Base-by-base conservation (phyloP, 2,888 invertebrate genomes). In the Criorhina ranunculi region DNA sequence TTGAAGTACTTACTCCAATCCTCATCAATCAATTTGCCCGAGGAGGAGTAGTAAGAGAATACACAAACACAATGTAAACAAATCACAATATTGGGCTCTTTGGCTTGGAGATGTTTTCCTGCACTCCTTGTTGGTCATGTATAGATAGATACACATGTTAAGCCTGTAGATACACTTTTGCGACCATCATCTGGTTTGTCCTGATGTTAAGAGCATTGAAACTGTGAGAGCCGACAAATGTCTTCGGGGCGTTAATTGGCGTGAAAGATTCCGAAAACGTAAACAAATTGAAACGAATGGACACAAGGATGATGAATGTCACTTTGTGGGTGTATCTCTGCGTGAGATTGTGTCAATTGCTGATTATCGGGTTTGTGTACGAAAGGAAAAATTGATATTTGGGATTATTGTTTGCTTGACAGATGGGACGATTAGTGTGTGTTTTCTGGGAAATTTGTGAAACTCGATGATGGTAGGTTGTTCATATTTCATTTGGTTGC, bases 221-320 rank as follows among this genome's bases (percentile, higher is more conserved):
- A 35, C 55, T 69, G 69, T 60, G 59, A 59, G 62, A 78, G 29
- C 67, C 64, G 73, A 83, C 73, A 73, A 83, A 79, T 83, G 69
- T 83, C 83, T 80, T 85, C 40, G 85, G 69, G 69, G 64, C 70
- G 85, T 76, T 85, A 85, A 85, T 85, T 85, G 85, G 85, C 70
- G 80, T 85, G 80, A 75, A 85, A 70, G 64, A 80, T 76, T 76
- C 62, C 46, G 55, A 76, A 70, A 66, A 76, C 66, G 60, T 85
- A 85, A 85, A 85, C 85, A 85, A 80, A 80, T 80, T 60, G 51
- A 35, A 66, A 70, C 70, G 60, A 55, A 70, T 59, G 79, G 79
- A 85, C 79, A 76, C 24, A 69, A 46, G 67, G 73, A 83, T 75
- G 73, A 83, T 79, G 29, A 67, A 83, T 69, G 72, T 69, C 79